These are phyloP conservation scores for Malurus elegans DNA, from an alignment of 2,113 vertebrate genomes.

Conservation along the genomic window DNA sequence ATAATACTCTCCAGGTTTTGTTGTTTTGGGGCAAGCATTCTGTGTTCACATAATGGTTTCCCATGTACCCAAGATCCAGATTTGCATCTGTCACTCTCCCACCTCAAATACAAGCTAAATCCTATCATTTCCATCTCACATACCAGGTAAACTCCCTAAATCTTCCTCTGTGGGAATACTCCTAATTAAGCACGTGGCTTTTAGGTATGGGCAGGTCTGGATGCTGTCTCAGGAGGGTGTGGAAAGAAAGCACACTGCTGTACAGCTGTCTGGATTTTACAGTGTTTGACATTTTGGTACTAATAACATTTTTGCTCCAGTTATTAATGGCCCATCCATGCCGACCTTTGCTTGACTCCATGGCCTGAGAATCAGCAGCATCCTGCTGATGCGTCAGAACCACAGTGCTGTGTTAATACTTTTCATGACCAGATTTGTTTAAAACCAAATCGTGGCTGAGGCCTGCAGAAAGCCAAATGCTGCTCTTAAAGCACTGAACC, in stretches of 20 bases:
- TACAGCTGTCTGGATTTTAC: background rate
- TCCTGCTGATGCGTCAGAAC: background rate
- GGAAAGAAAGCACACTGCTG: background rate
- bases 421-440: background rate
- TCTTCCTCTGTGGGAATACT: background rate
- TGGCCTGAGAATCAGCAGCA: background rate
- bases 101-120: background rate
- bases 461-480: background rate
- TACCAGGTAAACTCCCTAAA: background rate
- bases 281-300: background rate
- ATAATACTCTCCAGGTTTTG: slow-evolving; percentile 50
- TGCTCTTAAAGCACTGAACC: background rate
- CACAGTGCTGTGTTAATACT: background rate
- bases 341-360: background rate
- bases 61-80: background rate
- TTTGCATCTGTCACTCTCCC: background rate
- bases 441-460: background rate
- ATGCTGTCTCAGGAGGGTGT: background rate
- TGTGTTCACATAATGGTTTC: background rate
- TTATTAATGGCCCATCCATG: background rate
- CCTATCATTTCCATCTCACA: background rate
- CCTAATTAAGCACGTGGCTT: background rate
- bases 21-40: slow-evolving; percentile 32
- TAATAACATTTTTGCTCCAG: background rate
- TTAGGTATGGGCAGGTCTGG: background rate